Conservation (phyloP, 1,140 invertebrate genomes). For the Pogonus chalceus region DNA sequence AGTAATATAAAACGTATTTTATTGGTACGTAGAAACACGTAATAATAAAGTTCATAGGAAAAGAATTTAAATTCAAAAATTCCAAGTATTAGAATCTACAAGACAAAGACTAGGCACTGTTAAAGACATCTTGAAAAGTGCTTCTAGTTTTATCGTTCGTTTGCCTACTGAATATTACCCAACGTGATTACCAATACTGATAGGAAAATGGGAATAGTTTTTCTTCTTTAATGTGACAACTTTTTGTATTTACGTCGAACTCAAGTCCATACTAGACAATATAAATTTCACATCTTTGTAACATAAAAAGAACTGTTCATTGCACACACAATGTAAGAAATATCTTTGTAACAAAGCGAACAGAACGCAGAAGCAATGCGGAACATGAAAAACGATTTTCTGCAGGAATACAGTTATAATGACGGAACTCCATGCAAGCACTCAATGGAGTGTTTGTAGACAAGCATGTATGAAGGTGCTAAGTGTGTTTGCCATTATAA, state of each 20-base stretch:
- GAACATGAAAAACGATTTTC: neutral
- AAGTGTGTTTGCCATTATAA: too few species aligned
- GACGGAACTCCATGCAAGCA: neutral
- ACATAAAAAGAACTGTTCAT: neutral
- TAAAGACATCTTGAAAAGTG: too few species aligned
- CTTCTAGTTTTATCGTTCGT: too few species aligned
- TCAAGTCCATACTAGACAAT: neutral
- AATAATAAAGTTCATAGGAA: too few species aligned
- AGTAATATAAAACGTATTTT: too few species aligned
- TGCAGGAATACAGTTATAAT: neutral
- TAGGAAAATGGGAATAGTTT: neutral
- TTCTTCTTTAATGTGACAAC: neutral
- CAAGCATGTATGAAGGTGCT: too few species aligned
- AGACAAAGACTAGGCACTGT: too few species aligned
- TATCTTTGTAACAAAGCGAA: neutral
- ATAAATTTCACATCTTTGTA: neutral
- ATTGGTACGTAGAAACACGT: too few species aligned
- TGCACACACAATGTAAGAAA: neutral
- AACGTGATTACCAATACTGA: neutral
- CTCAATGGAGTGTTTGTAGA: too few species aligned
- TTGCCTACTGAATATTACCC: too few species aligned
- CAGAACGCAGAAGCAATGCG: neutral
- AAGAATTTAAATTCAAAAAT: too few species aligned
- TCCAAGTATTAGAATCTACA: too few species aligned
- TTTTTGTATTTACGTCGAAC: neutral